These are phyloP conservation scores for Mesorhabditis spiculigera DNA, from an alignment of 2,888 invertebrate species.

Conservation along the genomic window DNA sequence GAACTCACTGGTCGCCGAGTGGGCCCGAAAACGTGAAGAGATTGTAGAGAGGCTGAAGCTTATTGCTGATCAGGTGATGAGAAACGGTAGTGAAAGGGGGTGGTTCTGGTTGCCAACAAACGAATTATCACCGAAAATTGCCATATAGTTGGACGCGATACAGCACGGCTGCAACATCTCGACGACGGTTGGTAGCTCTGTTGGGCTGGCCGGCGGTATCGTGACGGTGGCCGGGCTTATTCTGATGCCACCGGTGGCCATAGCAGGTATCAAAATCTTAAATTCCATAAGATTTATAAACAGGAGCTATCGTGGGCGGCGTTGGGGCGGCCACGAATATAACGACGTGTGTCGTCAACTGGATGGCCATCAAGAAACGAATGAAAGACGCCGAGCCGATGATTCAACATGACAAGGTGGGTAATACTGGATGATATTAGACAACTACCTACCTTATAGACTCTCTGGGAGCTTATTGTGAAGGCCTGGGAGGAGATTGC, in stretches of 20 bases:
- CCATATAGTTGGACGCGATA: slow-evolving; percentile 26
- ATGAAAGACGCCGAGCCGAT: background rate
- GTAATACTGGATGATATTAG: background rate
- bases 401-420: background rate
- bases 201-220: slow-evolving; percentile 29
- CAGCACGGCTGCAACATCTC: slow-evolving; percentile 34
- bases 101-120: background rate
- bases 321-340: slow-evolving; percentile 34
- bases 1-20: background rate
- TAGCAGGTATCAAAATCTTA: slow-evolving; percentile 19
- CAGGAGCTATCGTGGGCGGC: slow-evolving; percentile 32
- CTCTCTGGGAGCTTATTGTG: background rate
- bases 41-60: background rate
- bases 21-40: background rate
- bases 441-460: background rate
- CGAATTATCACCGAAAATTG: background rate
- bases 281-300: slow-evolving; percentile 1
- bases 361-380: slow-evolving; percentile 14
- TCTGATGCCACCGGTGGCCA: slow-evolving; percentile 34
- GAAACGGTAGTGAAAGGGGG: background rate
- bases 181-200: slow-evolving; percentile 29
- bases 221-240: slow-evolving; percentile 36
- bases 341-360: slow-evolving; percentile 25
- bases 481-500: background rate
- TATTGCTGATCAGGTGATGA: background rate